Percentiles rank a stretch among this genome's conserved stretches.
phyloP scores from a whole-genome alignment of 2,113 vertebrate species.

The Eptesicus fuscus region DNA sequence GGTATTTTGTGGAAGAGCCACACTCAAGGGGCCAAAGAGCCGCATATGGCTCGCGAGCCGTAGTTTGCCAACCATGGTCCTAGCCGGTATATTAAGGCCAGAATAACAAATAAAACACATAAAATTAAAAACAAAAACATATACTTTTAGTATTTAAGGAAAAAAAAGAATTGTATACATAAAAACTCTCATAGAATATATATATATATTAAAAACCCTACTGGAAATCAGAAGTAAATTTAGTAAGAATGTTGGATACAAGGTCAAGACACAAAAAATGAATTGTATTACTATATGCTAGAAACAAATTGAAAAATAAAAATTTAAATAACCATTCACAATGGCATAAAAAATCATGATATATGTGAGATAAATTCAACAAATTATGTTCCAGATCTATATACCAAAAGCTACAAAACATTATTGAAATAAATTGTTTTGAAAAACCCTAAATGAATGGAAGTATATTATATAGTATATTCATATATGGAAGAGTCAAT shows the following conservation, averaged over 20 bases:
- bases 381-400: not conserved
- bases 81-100: not conserved
- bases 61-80: too few species aligned
- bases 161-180: not conserved
- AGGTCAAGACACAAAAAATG: not conserved
- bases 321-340: not conserved
- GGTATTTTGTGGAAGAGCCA: too few species aligned
- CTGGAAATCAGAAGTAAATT: conserved; percentile 1
- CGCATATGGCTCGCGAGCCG: too few species aligned
- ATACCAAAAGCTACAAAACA: not conserved
- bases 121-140: not conserved
- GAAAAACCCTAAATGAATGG: not conserved
- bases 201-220: not conserved
- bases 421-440: not conserved
- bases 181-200: not conserved
- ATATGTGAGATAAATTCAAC: not conserved
- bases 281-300: not conserved
- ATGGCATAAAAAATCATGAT: not conserved
- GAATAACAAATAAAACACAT: not conserved
- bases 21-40: too few species aligned
- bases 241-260: not conserved
- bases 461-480: not conserved
- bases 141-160: not conserved
- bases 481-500: not conserved
- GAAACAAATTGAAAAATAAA: not conserved